Evolutionary conservation across 1,140 invertebrate species (phyloP).

Genomic region (Lasaia peninsularis): DNA sequence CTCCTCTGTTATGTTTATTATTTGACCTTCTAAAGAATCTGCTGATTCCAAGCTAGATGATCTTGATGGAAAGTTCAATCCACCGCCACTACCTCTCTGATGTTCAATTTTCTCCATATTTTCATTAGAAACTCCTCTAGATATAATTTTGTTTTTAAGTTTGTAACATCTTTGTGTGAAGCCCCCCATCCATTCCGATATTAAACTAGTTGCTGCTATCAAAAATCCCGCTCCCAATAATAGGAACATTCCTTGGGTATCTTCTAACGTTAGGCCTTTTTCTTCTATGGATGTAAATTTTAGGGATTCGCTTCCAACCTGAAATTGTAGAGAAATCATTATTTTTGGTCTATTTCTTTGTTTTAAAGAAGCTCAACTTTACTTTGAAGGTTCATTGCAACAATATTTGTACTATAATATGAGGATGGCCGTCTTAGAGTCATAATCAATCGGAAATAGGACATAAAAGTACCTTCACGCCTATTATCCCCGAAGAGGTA

Average conservation of each 20-base stretch:
- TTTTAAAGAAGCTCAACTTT: too few relatives aligned
- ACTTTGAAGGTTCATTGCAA: too few relatives aligned
- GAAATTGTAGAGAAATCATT: not conserved
- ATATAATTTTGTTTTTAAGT: slow-evolving; percentile 33
- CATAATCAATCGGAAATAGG: too few relatives aligned
- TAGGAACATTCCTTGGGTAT: slow-evolving; percentile 88
- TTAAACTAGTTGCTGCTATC: slow-evolving; percentile 75
- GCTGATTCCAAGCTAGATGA: slow-evolving; percentile 40
- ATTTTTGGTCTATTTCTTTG: too few relatives aligned
- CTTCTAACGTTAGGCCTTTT: slow-evolving; percentile 83
- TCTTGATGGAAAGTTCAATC: slow-evolving; percentile 30
- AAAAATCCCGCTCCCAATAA: slow-evolving; percentile 83
- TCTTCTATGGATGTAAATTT: slow-evolving; percentile 78
- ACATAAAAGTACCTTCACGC: too few relatives aligned
- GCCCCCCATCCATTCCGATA: slow-evolving; percentile 82
- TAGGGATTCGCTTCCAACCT: slow-evolving; percentile 39
- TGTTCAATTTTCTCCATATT: slow-evolving; percentile 17
- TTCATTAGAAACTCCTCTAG: slow-evolving; percentile 28
- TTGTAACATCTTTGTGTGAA: slow-evolving; percentile 77
- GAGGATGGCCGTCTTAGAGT: too few relatives aligned
- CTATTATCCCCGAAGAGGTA: too few relatives aligned
- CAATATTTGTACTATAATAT: too few relatives aligned
- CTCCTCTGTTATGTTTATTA: slow-evolving; percentile 52
- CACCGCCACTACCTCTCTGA: slow-evolving; percentile 25
- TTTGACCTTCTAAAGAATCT: slow-evolving; percentile 46